A percentile compares a stretch with the other conserved stretches of the same genome.
These are phyloP conservation scores for Torymus tubicola DNA, from an alignment of 2,888 invertebrate species.

Conservation along the genomic window DNA sequence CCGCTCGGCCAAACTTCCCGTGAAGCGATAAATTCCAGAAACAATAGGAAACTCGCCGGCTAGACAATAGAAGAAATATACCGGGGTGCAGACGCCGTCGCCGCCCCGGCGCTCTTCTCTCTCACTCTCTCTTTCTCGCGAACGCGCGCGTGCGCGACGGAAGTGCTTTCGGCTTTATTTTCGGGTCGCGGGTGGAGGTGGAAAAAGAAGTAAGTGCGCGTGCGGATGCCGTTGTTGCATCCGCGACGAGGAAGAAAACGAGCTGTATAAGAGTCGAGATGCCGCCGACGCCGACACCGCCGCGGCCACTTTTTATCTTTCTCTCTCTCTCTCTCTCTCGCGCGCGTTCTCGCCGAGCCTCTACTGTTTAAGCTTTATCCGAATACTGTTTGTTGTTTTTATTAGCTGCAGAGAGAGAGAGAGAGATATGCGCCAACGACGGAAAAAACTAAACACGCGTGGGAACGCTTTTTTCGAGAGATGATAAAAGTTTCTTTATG, in stretches of 20 bases:
- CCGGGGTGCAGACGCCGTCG: constrained; percentile 58
- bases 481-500: too few relatives aligned
- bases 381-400: too few relatives aligned
- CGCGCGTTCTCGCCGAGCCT: too few relatives aligned
- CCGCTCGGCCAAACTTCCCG: constrained; percentile 71
- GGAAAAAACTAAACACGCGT: too few relatives aligned
- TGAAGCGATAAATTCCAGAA: constrained; percentile 75
- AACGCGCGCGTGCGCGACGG: constrained; percentile 59
- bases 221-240: neutral
- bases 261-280: neutral
- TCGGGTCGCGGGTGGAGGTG: constrained; percentile 9
- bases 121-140: too few relatives aligned
- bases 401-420: too few relatives aligned
- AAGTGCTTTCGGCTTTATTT: constrained; percentile 59
- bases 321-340: too few relatives aligned
- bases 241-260: constrained; percentile 2
- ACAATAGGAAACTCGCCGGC: constrained; percentile 74
- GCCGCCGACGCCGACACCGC: neutral
- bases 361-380: too few relatives aligned
- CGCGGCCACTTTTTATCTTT: neutral
- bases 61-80: constrained; percentile 75
- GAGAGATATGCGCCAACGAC: too few relatives aligned
- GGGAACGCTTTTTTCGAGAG: too few relatives aligned
- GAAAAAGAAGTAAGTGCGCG: constrained; percentile 21
- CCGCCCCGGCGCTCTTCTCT: constrained; percentile 34